A percentile compares a stretch with the other conserved stretches of the same genome.
phyloP scores from a whole-genome alignment of 2,888 invertebrate species.

The Apantesis nais region DNA sequence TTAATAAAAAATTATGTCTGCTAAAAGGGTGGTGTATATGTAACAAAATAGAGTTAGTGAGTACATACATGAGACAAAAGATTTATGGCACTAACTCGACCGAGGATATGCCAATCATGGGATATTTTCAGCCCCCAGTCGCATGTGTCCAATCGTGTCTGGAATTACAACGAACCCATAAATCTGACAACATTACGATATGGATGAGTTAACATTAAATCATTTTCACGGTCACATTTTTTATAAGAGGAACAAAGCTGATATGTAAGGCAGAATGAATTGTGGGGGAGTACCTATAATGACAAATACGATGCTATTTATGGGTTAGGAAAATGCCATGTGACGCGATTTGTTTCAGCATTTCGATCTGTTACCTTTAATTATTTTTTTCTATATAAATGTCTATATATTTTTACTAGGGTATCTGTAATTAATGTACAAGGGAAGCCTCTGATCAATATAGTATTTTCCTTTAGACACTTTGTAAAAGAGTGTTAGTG shows the following conservation, averaged over 20 bases:
- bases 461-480: neutral
- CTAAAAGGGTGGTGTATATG: no score
- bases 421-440: neutral
- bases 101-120: constrained; percentile 31
- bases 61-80: neutral
- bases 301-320: constrained; percentile 36
- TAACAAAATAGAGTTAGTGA: no score
- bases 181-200: constrained; percentile 42
- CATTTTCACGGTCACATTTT: constrained; percentile 41
- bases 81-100: constrained; percentile 10
- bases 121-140: constrained; percentile 36
- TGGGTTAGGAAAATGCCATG: neutral
- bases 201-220: constrained; percentile 50
- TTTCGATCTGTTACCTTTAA: neutral
- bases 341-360: neutral
- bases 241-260: constrained; percentile 18
- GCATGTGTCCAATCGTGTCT: constrained; percentile 55
- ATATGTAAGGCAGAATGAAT: constrained; percentile 13
- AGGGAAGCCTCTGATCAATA: neutral
- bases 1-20: no score
- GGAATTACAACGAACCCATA: constrained; percentile 51
- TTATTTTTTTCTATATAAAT: neutral
- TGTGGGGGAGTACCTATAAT: neutral
- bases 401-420: neutral
- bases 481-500: neutral